These are phyloP conservation scores for Sebastiscus tertius DNA, from an alignment of 2,797 vertebrate genomes.

Conservation along the genomic window DNA sequence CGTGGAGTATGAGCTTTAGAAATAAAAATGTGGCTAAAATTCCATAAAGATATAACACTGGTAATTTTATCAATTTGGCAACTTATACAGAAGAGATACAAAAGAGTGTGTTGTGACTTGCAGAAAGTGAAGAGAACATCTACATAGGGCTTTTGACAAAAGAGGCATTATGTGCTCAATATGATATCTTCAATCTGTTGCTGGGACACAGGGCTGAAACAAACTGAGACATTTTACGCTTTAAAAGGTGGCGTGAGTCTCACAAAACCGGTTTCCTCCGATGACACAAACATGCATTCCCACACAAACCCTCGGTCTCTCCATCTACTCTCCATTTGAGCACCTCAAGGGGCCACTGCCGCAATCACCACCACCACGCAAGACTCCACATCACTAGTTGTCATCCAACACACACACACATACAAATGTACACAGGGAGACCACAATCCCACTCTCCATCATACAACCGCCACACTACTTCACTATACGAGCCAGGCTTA, in stretches of 20 bases:
- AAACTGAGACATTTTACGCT: slow-evolving; percentile 47
- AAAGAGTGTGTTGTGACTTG: neutral
- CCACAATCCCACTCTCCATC: slow-evolving; percentile 52
- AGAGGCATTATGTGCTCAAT: neutral
- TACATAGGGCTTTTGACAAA: neutral
- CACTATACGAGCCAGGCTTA: slow-evolving; percentile 62
- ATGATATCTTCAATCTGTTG: neutral
- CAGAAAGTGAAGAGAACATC: neutral
- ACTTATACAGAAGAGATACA: neutral
- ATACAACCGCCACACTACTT: slow-evolving; percentile 50
- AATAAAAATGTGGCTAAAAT: neutral
- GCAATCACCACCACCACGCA: slow-evolving; percentile 50
- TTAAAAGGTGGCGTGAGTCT: slow-evolving; percentile 45
- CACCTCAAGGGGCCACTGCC: slow-evolving; percentile 41
- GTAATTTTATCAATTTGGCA: neutral
- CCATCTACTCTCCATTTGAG: slow-evolving; percentile 53
- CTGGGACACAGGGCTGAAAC: slow-evolving; percentile 5
- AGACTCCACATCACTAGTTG: slow-evolving; percentile 30
- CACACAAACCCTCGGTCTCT: slow-evolving; percentile 30
- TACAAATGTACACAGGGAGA: neutral
- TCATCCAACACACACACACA: slow-evolving; percentile 16
- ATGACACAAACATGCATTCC: slow-evolving; percentile 47
- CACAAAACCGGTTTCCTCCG: slow-evolving; percentile 62
- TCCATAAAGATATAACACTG: neutral
- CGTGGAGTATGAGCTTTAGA: neutral